Evolutionary conservation across 2,113 vertebrate genomes (phyloP).

Genomic region (Paramormyrops kingsleyae): DNA sequence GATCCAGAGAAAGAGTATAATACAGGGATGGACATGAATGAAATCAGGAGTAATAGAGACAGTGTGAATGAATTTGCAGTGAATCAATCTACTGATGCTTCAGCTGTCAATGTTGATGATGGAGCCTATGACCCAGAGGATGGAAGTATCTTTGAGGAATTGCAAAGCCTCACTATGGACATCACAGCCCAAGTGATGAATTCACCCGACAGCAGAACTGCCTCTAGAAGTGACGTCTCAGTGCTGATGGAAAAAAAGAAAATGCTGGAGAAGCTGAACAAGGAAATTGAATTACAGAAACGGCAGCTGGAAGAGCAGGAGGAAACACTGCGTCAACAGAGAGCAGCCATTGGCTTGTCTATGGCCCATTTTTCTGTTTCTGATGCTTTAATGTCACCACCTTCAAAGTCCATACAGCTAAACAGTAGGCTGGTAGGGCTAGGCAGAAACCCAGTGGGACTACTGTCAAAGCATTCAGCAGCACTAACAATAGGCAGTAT

Average conservation of each 20-base stretch:
- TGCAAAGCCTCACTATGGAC: slow-evolving; percentile 66
- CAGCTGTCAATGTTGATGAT: slow-evolving; percentile 66
- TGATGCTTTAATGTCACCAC: slow-evolving; percentile 84
- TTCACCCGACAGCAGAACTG: slow-evolving; percentile 30
- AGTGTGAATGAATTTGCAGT: slow-evolving; percentile 31
- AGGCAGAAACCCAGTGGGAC: slow-evolving; percentile 46
- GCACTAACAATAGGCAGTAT: slow-evolving; percentile 37
- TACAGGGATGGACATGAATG: slow-evolving; percentile 59
- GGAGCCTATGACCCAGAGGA: slow-evolving; percentile 93
- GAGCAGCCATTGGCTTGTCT: slow-evolving; percentile 85
- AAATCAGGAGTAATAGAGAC: slow-evolving; percentile 28
- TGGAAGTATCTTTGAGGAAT: slow-evolving; percentile 85
- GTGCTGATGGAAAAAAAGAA: slow-evolving; percentile 84
- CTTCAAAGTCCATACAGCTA: slow-evolving; percentile 61
- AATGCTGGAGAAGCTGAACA: slow-evolving; percentile 90
- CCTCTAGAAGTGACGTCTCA: slow-evolving; percentile 39
- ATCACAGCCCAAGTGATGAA: slow-evolving; percentile 55
- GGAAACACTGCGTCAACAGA: slow-evolving; percentile 83
- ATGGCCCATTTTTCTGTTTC: slow-evolving; percentile 95
- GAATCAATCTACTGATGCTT: slow-evolving; percentile 37
- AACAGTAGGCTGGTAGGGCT: slow-evolving; percentile 53
- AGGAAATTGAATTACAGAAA: slow-evolving; percentile 94
- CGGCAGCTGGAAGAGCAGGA: slow-evolving; percentile 87
- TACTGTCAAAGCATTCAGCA: slow-evolving; percentile 20
- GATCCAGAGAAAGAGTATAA: slow-evolving; percentile 93